Evolutionary conservation across 2,888 invertebrate genomes (phyloP), one percentile per base, ranked within the genome.

Genomic region (Caenorhabditis uteleia): DNA sequence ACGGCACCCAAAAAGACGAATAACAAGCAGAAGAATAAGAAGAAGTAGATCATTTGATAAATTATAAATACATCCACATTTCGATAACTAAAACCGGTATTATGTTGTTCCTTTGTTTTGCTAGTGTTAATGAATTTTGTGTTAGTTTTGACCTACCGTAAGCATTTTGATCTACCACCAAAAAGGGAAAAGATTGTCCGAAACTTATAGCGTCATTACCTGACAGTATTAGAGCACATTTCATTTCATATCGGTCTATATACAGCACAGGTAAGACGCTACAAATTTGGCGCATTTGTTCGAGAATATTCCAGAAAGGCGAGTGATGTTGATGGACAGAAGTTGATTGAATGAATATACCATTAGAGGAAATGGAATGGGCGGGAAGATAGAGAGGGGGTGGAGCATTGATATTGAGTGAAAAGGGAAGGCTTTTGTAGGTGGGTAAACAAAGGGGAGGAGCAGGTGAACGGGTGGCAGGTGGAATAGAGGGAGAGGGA

Each of bases 171-270:
- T n/a, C 18, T 6, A 36, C 20, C 8, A 4, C 18, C 10, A 18
- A 36, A n/a, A 5, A 36, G 3, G 3, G 20, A 36, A 18, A 20
- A 36, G 16, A 16, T 18, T 20, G 23, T 25, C 12, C 21, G 3
- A 21, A 44, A 12, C 26, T 46, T 56, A 51, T 59, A 65, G 65
- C 65, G 58, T 65, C 65, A 65, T 65, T 65, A 65, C 65, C 65
- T 65, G 65, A 65, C 65, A 65, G 65, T 65, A 65, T 65, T 65
- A 65, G 65, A 65, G 29, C n/a, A n/a, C n/a, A n/a, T n/a, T n/a
- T 45, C 46, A 21, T 50, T 3, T 20, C 7, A 7, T 27, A 27
- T 36, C 26, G 40, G 49, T 65, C 58, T 59, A 58, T 59, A 65
- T 65, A 65, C 49, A 59, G 65, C 47, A 42, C 65, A 57, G 57